Conservation (phyloP, 1,140 invertebrate genomes). For the Sycophaga agraensis region DNA sequence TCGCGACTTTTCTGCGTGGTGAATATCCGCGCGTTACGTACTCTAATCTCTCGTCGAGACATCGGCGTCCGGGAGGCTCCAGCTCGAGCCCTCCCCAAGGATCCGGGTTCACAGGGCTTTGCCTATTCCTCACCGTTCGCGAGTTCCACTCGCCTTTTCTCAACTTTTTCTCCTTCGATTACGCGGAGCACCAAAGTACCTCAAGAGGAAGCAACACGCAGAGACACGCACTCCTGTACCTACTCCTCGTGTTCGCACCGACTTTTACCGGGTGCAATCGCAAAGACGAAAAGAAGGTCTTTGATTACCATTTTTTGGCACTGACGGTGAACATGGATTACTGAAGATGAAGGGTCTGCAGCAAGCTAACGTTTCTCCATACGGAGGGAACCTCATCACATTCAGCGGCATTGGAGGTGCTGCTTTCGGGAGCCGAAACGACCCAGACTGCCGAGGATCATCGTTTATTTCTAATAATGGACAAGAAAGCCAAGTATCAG, state of each 20-base stretch:
- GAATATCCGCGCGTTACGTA: background rate
- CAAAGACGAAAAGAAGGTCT: too few relatives aligned
- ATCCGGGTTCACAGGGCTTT: too few relatives aligned
- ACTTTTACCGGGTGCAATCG: background rate
- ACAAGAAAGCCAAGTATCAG: conserved; percentile 68
- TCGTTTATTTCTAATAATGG: conserved; percentile 60
- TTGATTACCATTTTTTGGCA: conserved; percentile 52
- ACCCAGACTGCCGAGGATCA: background rate
- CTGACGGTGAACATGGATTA: conserved; percentile 70
- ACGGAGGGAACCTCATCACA: conserved; percentile 64
- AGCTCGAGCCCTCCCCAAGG: background rate
- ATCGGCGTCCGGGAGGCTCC: conserved; percentile 27
- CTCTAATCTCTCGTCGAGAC: background rate
- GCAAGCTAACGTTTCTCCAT: conserved; percentile 66
- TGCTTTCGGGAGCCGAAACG: background rate
- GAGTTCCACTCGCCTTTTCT: too few relatives aligned
- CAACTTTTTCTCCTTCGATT: too few relatives aligned
- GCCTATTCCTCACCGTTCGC: too few relatives aligned
- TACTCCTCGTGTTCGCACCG: background rate
- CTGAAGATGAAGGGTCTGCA: conserved; percentile 75
- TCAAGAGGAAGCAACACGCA: too few relatives aligned
- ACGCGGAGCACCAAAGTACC: too few relatives aligned
- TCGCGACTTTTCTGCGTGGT: conserved; percentile 41
- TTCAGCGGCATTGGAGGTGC: conserved; percentile 13
- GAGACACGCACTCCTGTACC: too few relatives aligned